phyloP scores from a whole-genome alignment of 2,113 vertebrate genomes.

The Spea bombifrons region DNA sequence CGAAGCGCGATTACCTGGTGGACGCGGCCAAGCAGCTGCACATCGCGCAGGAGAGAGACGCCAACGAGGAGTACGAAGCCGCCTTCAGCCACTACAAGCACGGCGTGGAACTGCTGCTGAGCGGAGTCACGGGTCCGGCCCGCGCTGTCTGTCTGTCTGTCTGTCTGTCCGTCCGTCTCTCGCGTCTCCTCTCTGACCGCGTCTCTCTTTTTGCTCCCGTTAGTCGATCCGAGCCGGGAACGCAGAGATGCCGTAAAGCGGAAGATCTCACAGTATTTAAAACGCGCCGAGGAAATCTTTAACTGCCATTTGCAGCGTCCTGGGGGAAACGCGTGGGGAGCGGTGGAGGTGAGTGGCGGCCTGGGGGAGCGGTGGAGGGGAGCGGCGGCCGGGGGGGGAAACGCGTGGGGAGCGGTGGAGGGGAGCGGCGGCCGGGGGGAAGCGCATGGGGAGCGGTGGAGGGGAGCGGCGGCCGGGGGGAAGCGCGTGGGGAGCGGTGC shows the following conservation, averaged over 20 bases:
- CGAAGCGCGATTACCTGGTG: conserved; percentile 85
- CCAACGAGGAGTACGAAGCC: conserved; percentile 93
- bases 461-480: conserved; percentile 57
- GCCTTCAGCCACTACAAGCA: conserved; percentile 98
- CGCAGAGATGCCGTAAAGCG: conserved; percentile 89
- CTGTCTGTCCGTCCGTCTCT: not conserved
- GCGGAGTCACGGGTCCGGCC: conserved; percentile 79
- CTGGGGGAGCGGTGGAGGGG: conserved; percentile 63
- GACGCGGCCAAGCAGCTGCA: conserved; percentile 94
- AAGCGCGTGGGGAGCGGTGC: no score
- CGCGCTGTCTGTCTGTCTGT: not conserved
- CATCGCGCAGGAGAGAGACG: conserved; percentile 90
- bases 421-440: conserved; percentile 55
- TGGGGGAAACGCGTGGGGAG: conserved; percentile 62
- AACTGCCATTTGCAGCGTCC: conserved; percentile 89
- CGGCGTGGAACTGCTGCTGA: conserved; percentile 88
- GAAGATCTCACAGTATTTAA: conserved; percentile 93
- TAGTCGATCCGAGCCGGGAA: conserved; percentile 95
- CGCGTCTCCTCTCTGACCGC: not conserved
- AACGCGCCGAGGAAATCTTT: conserved; percentile 95
- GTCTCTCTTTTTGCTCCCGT: accelerated
- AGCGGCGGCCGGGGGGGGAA: conserved; percentile 45
- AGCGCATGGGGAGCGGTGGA: no score
- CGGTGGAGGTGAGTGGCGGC: conserved; percentile 67
- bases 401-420: no score